Conservation (phyloP, 2,113 vertebrate genomes). For the Calidris pygmaea region DNA sequence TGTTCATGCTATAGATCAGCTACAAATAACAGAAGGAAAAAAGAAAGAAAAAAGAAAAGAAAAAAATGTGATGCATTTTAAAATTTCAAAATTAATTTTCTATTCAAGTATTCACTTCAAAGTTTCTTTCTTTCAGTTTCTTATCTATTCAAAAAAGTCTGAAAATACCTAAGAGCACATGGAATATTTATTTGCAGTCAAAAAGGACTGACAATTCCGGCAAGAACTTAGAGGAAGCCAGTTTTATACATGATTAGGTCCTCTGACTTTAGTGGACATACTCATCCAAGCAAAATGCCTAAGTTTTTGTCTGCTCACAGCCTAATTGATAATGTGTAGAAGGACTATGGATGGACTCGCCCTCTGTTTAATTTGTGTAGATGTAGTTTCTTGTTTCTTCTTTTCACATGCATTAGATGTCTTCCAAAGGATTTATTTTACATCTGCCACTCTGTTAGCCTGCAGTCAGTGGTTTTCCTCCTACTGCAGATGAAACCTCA, state of each 20-base stretch:
- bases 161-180: neutral
- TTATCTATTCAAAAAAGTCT: neutral
- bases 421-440: constrained; percentile 30
- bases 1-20: rapidly evolving
- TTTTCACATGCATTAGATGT: neutral
- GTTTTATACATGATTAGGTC: neutral
- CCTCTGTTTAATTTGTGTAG: neutral
- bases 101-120: neutral
- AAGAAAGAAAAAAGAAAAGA: rapidly evolving
- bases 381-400: constrained; percentile 21
- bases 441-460: neutral
- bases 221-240: neutral
- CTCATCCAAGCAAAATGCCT: neutral
- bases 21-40: neutral
- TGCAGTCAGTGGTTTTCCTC: neutral
- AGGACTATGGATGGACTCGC: neutral
- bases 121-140: neutral
- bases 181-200: neutral
- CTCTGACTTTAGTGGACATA: neutral
- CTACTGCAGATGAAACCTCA: constrained; percentile 24
- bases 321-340: neutral
- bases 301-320: neutral
- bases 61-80: neutral
- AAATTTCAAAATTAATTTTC: neutral
- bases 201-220: neutral